Percentiles rank a stretch among this genome's conserved stretches.
phyloP scores from a whole-genome alignment of 2,888 invertebrate species.

The Sminthurinus aureus region DNA sequence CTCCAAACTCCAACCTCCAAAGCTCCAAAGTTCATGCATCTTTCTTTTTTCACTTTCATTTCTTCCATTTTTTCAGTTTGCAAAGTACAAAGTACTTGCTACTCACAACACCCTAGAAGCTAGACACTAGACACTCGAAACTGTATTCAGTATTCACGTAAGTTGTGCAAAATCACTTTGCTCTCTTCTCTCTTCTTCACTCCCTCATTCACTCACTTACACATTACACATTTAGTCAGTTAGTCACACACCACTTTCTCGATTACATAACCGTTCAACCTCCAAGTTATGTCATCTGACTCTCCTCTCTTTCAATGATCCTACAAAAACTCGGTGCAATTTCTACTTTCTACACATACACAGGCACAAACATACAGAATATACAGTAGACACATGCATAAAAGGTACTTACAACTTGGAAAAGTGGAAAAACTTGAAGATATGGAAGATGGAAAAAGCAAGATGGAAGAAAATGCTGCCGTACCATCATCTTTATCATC shows the following conservation, averaged over 20 bases:
- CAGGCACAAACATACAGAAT: too few species aligned
- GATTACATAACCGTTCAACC: conserved; percentile 40
- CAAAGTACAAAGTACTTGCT: too few species aligned
- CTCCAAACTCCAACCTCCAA: too few species aligned
- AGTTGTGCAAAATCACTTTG: conserved; percentile 41
- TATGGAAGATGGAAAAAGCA: too few species aligned
- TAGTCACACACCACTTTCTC: conserved; percentile 35
- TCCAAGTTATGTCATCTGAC: conserved; percentile 34
- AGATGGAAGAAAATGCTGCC: too few species aligned
- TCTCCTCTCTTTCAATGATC: conserved; percentile 24
- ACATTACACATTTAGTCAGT: too few species aligned
- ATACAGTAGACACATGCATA: not conserved
- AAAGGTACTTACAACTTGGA: not conserved
- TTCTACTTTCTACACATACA: not conserved
- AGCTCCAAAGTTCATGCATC: too few species aligned
- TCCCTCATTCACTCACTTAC: too few species aligned
- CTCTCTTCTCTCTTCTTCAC: conserved; percentile 19
- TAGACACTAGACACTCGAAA: too few species aligned
- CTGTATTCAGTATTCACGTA: too few species aligned
- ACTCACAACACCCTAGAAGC: too few species aligned
- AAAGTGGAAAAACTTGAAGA: not conserved
- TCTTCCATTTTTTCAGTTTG: conserved; percentile 32
- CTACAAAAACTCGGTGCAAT: not conserved
- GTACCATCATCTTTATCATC: not conserved
- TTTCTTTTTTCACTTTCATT: too few species aligned